These are phyloP conservation scores for Tapirus indicus DNA, from an alignment of 2,797 vertebrate genomes.

Conservation along the genomic window DNA sequence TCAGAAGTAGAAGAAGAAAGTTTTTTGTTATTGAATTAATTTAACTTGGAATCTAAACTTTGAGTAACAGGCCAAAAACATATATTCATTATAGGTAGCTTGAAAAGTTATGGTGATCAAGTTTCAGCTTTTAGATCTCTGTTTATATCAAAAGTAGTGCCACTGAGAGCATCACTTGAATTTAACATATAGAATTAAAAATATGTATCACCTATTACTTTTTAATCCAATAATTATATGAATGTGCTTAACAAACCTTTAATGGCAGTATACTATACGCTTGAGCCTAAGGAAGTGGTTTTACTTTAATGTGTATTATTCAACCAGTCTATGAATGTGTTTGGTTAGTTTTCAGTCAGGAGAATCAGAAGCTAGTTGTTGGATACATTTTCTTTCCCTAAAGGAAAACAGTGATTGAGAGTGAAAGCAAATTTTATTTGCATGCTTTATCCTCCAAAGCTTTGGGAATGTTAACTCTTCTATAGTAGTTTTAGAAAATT, in stretches of 20 bases:
- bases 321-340: not conserved
- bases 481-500: slow-evolving; percentile 26
- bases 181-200: slow-evolving; percentile 44
- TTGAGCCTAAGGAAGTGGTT: slow-evolving; percentile 28
- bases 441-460: slow-evolving; percentile 25
- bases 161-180: slow-evolving; percentile 7
- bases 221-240: slow-evolving; percentile 29
- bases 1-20: not conserved
- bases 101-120: not conserved
- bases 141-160: slow-evolving; percentile 38
- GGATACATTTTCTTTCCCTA: not conserved
- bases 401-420: slow-evolving; percentile 48
- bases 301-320: slow-evolving; percentile 47
- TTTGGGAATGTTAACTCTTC: slow-evolving; percentile 55
- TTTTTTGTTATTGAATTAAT: slow-evolving; percentile 37
- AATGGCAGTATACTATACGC: not conserved
- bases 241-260: slow-evolving; percentile 38
- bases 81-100: not conserved
- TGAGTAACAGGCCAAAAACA: not conserved
- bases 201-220: slow-evolving; percentile 10
- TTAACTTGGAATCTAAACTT: slow-evolving; percentile 36
- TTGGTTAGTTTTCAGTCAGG: slow-evolving; percentile 53
- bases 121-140: slow-evolving; percentile 18
- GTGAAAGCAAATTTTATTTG: slow-evolving; percentile 8
- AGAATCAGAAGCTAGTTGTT: slow-evolving; percentile 48